phyloP scores from a whole-genome alignment of 1,140 invertebrate genomes.

The Drosophila melanica region DNA sequence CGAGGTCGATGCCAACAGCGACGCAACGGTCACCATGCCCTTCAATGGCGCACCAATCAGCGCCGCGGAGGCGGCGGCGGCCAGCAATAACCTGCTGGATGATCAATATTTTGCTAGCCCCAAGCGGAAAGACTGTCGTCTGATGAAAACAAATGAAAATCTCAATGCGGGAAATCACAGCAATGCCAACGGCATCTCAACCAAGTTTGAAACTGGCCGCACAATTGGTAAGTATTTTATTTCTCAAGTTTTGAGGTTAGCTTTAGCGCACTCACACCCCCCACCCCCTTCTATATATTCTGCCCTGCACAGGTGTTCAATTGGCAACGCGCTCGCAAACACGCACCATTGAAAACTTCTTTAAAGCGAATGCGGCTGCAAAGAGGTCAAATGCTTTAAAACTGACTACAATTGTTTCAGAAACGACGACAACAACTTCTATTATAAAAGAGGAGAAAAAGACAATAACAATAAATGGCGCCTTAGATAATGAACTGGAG shows the following conservation, averaged over 20 bases:
- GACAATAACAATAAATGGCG: slow-evolving; percentile 27
- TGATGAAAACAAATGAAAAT: slow-evolving; percentile 70
- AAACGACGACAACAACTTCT: slow-evolving; percentile 12
- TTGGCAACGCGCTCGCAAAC: slow-evolving; percentile 79
- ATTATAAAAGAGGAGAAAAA: slow-evolving; percentile 40
- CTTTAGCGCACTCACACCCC: slow-evolving; percentile 28
- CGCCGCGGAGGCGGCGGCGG: slow-evolving; percentile 28
- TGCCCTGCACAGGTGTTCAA: slow-evolving; percentile 60
- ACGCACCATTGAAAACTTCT: slow-evolving; percentile 79
- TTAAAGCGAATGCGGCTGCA: slow-evolving; percentile 70
- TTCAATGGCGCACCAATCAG: slow-evolving; percentile 35
- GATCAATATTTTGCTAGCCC: slow-evolving; percentile 83
- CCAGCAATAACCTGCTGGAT: slow-evolving; percentile 59
- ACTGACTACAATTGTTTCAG: slow-evolving; percentile 23
- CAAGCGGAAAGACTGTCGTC: slow-evolving; percentile 83
- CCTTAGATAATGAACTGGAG: slow-evolving; percentile 30
- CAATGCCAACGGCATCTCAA: slow-evolving; percentile 35
- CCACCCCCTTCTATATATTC: not conserved
- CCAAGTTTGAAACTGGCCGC: slow-evolving; percentile 54
- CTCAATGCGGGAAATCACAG: slow-evolving; percentile 44
- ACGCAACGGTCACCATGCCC: slow-evolving; percentile 31
- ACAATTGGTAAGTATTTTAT: slow-evolving; percentile 66
- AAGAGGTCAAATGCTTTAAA: slow-evolving; percentile 32
- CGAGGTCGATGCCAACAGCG: slow-evolving; percentile 11
- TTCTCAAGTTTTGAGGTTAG: slow-evolving; percentile 62